A percentile compares a stretch with the other conserved stretches of the same genome.
phyloP scores from a whole-genome alignment of 2,797 vertebrate genomes.

The Anguilla anguilla region DNA sequence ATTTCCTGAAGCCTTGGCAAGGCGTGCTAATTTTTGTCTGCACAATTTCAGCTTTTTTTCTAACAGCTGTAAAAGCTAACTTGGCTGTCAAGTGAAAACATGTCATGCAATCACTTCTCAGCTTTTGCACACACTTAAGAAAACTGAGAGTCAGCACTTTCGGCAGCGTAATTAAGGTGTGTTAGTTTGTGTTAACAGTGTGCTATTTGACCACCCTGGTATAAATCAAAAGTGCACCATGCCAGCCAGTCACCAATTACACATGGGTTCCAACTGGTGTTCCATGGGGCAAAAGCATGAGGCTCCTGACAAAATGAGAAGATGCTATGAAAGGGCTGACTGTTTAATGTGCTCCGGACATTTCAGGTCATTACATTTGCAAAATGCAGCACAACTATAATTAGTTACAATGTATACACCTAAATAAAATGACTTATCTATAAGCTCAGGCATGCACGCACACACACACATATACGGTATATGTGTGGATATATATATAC shows the following conservation, averaged over 20 bases:
- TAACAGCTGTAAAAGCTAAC: not conserved
- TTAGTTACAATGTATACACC: too few relatives aligned
- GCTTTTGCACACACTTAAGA: conserved; percentile 9
- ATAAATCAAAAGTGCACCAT: not conserved
- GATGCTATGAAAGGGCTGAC: not conserved
- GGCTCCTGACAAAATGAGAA: not conserved
- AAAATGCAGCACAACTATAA: not conserved
- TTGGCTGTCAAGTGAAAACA: not conserved
- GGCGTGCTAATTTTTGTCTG: not conserved
- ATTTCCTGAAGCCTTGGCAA: not conserved
- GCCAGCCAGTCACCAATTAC: not conserved
- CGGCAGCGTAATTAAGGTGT: conserved; percentile 21
- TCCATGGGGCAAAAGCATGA: not conserved
- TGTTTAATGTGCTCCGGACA: not conserved
- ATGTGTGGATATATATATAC: too few relatives aligned
- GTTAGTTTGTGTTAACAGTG: conserved; percentile 27
- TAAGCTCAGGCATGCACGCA: too few relatives aligned
- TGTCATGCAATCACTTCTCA: not conserved
- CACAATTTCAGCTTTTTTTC: conserved; percentile 7
- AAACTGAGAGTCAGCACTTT: conserved; percentile 23
- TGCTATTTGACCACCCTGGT: not conserved
- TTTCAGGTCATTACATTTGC: not conserved
- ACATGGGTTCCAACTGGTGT: not conserved
- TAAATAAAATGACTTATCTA: too few relatives aligned
- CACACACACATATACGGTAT: too few relatives aligned